phyloP scores from a whole-genome alignment of 1,140 invertebrate species.

The Cydia fagiglandana region DNA sequence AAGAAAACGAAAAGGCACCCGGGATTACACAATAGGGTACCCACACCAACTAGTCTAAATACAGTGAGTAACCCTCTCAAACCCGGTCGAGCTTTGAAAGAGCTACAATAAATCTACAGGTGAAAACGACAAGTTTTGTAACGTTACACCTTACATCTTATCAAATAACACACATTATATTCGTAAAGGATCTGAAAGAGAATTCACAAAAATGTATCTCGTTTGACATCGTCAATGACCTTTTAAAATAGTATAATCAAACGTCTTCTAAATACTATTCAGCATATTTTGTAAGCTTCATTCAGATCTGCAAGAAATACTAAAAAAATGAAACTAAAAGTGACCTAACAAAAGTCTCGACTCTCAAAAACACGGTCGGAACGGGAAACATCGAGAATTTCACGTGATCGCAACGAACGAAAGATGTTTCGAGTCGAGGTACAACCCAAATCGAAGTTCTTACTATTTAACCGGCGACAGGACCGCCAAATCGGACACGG shows the following conservation, averaged over 20 bases:
- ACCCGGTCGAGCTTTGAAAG: not conserved
- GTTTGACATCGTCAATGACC: not conserved
- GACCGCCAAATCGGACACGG: not conserved
- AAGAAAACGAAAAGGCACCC: conserved; percentile 76
- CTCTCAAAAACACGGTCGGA: not conserved
- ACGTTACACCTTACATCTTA: conserved; percentile 52
- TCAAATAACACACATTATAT: conserved; percentile 64
- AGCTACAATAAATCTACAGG: conserved; percentile 59
- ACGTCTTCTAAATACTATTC: conserved; percentile 18
- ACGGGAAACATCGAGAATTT: not conserved
- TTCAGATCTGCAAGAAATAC: conserved; percentile 68
- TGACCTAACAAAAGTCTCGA: conserved; percentile 14
- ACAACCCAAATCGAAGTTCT: not conserved
- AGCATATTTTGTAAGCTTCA: conserved; percentile 58
- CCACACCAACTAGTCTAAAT: conserved; percentile 79
- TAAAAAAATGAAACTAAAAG: conserved; percentile 47
- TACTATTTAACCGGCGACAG: not conserved
- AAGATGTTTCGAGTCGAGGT: conserved; percentile 13
- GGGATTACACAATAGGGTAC: conserved; percentile 74
- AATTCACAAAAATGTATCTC: conserved; percentile 56
- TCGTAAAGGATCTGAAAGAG: conserved; percentile 66
- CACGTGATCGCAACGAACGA: not conserved
- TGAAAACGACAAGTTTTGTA: conserved; percentile 54
- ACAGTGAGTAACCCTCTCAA: conserved; percentile 48
- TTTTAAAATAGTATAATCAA: conserved; percentile 12